Evolutionary conservation across 2,113 vertebrate species (phyloP).

Genomic region (Euleptes europaea): DNA sequence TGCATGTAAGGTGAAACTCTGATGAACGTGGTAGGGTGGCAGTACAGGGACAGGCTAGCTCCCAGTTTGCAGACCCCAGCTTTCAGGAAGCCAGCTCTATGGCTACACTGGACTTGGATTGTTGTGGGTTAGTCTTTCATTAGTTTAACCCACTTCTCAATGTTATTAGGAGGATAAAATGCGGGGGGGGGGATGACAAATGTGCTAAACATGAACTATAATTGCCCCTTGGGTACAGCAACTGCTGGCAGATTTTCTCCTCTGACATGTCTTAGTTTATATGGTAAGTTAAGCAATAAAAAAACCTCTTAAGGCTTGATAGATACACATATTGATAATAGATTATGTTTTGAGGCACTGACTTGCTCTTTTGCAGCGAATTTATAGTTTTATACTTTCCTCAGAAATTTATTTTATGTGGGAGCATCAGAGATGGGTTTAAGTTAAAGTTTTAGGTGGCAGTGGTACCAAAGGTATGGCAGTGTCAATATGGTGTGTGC

Average conservation of each 20-base stretch:
- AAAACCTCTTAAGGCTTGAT: neutral
- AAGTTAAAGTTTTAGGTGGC: neutral
- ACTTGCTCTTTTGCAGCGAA: neutral
- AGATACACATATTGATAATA: neutral
- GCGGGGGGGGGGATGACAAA: neutral
- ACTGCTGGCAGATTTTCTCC: neutral
- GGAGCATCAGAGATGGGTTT: neutral
- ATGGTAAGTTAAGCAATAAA: neutral
- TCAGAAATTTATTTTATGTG: neutral
- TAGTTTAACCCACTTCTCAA: neutral
- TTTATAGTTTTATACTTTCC: neutral
- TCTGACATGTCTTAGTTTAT: neutral
- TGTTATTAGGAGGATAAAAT: neutral
- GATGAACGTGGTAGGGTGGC: neutral
- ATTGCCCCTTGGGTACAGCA: neutral
- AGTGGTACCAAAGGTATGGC: neutral
- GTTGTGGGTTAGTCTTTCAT: too few relatives aligned
- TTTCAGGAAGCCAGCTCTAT: neutral
- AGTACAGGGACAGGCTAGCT: too few relatives aligned
- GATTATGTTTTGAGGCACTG: neutral
- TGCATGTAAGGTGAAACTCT: neutral
- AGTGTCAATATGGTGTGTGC: neutral
- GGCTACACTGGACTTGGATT: neutral
- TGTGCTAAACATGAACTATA: neutral
- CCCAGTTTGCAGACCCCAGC: neutral